Base-by-base conservation (phyloP, 2,797 vertebrate species). In the Morus bassanus region DNA sequence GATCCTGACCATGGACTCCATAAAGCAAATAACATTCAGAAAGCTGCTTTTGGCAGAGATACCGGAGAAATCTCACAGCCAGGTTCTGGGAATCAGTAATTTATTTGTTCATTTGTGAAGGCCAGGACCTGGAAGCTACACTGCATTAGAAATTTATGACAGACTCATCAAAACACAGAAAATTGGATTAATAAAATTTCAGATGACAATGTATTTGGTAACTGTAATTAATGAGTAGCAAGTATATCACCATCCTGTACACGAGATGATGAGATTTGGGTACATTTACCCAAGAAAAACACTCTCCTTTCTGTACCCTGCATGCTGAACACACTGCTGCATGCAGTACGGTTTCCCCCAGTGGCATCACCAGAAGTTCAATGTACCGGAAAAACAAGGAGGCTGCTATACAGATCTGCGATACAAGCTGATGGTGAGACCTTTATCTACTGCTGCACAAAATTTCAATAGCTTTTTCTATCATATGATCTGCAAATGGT, bases 21-120 rank as follows among this genome's bases (percentile, higher is more conserved):
- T 39, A 60, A 74, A 93, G 43, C 23, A 96, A 90, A 18, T 59
- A 90, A 51, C 14, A 78, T 60, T 68, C 73, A 45, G 70, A 69
- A 95, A 96, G 69, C 48, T 25, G 3, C 16, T 95, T 93, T 60
- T 60, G 60, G n/a, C 61, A 87, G 56, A 61, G n/a, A 37, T 37
- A 41, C 10, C 3, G 6, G 74, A 81, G 59, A 85, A 90, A 76
- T 0, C 50, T 92, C 75, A 56, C 22, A 93, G 86, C 53, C 75
- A 96, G 13, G 41, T 92, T 95, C 93, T 81, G 53, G 56, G 45
- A 96, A 91, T 14, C 48, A 79, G 48, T 60, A 72, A 95, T 95
- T 80, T 53, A 73, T 82, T 97, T 91, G 21, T 35, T 92, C 31
- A 56, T 65, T 79, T 92, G 64, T 31, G 59, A 86, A 67, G 59